phyloP scores from a whole-genome alignment of 2,113 vertebrate species.

The Porphyrio hochstetteri region DNA sequence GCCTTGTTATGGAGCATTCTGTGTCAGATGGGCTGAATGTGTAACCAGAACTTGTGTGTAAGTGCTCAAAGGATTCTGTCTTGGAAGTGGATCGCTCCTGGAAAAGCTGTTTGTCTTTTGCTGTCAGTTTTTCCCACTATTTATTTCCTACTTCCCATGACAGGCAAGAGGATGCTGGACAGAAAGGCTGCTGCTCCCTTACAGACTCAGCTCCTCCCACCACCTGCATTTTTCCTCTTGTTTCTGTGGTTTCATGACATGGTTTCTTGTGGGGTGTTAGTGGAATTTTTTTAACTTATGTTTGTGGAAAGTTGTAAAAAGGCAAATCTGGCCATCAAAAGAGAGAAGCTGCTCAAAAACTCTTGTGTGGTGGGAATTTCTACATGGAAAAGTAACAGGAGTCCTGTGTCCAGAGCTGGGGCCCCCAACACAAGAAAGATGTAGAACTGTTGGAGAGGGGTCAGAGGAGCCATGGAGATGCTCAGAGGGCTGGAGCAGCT shows the following conservation, averaged over 20 bases:
- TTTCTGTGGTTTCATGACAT: not conserved
- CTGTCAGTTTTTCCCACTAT: fast-evolving
- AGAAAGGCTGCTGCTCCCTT: not conserved
- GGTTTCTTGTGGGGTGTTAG: not conserved
- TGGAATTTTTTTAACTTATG: not conserved
- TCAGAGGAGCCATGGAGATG: no score
- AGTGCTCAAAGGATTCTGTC: not conserved
- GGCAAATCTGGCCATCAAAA: not conserved
- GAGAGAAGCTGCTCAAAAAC: not conserved
- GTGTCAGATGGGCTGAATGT: not conserved
- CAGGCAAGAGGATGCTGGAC: not conserved
- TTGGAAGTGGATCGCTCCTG: not conserved
- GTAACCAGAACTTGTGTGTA: fast-evolving
- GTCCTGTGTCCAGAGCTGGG: no score
- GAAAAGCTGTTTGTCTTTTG: not conserved
- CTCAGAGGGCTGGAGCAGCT: no score
- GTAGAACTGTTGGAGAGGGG: no score
- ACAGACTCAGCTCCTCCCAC: not conserved
- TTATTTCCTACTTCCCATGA: no score
- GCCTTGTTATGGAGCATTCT: fast-evolving
- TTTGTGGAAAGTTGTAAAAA: not conserved
- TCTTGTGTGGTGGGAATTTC: not conserved
- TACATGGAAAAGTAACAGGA: no score
- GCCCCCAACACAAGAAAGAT: no score
- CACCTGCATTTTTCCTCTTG: not conserved